A percentile compares a stretch with the other conserved stretches of the same genome.
Conservation (phyloP, 2,888 invertebrate genomes). For the Heteromurus nitidus region DNA sequence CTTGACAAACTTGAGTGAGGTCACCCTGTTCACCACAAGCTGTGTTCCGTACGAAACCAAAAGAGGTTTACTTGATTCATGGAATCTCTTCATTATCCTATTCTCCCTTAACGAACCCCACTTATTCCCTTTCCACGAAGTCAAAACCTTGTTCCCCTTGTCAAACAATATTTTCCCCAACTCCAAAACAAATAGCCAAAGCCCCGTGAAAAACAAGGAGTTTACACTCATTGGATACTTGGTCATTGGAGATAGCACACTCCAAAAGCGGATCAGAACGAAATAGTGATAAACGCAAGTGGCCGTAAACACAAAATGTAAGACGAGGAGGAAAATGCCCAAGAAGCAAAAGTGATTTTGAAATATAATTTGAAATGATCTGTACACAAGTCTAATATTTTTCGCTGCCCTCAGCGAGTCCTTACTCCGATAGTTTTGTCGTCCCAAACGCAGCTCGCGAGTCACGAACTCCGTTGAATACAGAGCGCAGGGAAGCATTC, state of each 20-base stretch:
- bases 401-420: neutral
- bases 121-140: constrained; percentile 1
- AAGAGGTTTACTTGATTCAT: neutral
- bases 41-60: constrained; percentile 1
- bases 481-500: neutral
- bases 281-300: constrained; percentile 1
- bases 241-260: neutral
- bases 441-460: neutral
- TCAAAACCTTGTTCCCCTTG: neutral
- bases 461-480: constrained; percentile 2
- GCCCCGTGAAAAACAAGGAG: neutral
- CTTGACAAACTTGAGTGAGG: neutral
- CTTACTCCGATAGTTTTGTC: neutral
- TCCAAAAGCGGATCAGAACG: constrained; percentile 19
- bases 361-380: constrained; percentile 23
- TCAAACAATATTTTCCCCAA: neutral
- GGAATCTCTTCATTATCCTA: constrained; percentile 11
- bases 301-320: neutral
- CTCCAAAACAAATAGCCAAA: constrained; percentile 13
- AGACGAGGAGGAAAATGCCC: neutral
- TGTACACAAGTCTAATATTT: constrained; percentile 2
- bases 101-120: neutral
- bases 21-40: neutral
- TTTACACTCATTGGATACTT: neutral
- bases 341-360: neutral